These are phyloP conservation scores for Leptocoma aspasia DNA, from an alignment of 2,113 vertebrate species.

Conservation along the genomic window DNA sequence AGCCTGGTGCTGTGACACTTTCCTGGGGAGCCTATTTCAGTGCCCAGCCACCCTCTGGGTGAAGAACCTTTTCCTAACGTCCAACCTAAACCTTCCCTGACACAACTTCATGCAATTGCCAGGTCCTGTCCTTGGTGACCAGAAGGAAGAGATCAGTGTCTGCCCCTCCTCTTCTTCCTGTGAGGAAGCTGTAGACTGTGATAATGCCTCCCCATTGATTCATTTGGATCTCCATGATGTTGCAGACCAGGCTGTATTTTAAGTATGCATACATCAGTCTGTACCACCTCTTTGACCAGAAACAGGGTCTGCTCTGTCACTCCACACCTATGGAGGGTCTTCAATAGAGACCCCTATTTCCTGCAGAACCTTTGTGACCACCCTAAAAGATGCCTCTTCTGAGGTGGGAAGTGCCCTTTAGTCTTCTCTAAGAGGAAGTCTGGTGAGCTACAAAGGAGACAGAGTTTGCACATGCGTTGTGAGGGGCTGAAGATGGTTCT, in stretches of 20 bases:
- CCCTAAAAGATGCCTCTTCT: not conserved
- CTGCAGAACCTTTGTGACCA: rapidly evolving
- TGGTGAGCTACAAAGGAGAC: not conserved
- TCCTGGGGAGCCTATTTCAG: not conserved
- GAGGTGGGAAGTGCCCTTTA: not conserved
- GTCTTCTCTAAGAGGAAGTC: not conserved
- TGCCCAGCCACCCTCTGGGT: rapidly evolving
- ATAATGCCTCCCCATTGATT: not conserved
- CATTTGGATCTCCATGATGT: not conserved
- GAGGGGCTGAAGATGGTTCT: not conserved
- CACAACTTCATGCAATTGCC: not conserved
- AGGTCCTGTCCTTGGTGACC: not conserved
- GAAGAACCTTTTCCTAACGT: not conserved
- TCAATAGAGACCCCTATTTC: not conserved
- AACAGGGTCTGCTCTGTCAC: not conserved
- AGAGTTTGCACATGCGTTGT: not conserved
- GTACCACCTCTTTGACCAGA: not conserved
- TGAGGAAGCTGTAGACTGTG: not conserved
- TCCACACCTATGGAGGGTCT: not conserved
- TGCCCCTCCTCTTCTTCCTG: not conserved
- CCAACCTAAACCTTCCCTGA: not conserved
- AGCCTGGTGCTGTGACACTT: not conserved
- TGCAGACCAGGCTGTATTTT: not conserved
- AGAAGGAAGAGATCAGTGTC: not conserved
- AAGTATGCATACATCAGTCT: not conserved